phyloP scores from a whole-genome alignment of 2,888 invertebrate genomes.

The Podotricha telesiphe region DNA sequence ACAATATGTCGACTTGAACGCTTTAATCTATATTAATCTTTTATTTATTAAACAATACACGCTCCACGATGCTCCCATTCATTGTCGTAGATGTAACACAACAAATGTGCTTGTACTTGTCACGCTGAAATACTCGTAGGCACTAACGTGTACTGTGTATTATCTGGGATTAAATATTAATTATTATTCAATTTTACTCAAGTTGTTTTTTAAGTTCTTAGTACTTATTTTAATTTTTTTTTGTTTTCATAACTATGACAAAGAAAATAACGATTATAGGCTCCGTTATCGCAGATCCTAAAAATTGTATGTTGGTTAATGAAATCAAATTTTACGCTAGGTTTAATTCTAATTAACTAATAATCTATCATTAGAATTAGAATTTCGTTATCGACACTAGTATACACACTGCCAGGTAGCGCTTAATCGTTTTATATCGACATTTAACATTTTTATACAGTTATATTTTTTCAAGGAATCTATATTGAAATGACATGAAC shows the following conservation, averaged over 20 bases:
- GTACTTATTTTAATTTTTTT: neutral
- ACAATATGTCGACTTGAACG: constrained; percentile 29
- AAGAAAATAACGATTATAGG: too few species aligned
- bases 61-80: neutral
- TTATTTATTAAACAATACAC: constrained; percentile 38
- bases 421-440: too few species aligned
- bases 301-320: too few species aligned
- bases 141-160: neutral
- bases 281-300: too few species aligned
- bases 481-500: neutral
- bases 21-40: constrained; percentile 45
- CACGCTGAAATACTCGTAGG: neutral
- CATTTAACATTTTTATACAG: too few species aligned
- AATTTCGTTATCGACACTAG: too few species aligned
- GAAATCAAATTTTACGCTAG: too few species aligned
- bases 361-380: too few species aligned
- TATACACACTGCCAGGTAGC: too few species aligned
- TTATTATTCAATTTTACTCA: constrained; percentile 1
- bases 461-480: too few species aligned
- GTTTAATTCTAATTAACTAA: too few species aligned
- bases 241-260: too few species aligned
- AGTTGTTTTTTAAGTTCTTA: neutral
- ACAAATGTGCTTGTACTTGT: neutral
- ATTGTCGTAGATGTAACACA: constrained; percentile 12
- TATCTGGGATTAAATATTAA: neutral